Base-by-base conservation (phyloP, 2,888 invertebrate genomes). In the Ctena decussata region DNA sequence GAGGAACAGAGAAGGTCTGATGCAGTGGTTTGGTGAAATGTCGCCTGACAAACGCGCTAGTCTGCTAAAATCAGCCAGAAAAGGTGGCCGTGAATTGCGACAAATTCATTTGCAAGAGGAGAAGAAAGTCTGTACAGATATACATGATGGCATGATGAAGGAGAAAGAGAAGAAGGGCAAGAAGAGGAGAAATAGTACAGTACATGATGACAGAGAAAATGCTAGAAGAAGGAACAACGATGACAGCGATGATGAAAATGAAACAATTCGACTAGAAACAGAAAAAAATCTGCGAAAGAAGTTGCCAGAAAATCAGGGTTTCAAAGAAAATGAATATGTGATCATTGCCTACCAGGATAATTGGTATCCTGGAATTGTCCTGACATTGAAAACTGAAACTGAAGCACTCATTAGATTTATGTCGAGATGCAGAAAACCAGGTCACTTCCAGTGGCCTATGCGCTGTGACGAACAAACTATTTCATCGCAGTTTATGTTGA, bases 291-390 rank as follows among this genome's bases (percentile, higher is more conserved):
- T 41, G 41, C 6, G 41, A 41, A 41, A 41, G 41, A 41, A 41
- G 15, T 15, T 41, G 41, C 41, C 41, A 11, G 11, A 6, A 57
- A 57, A 27, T 27, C 60, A 57, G 24, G 69, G 5, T 74, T 39
- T 27, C 39, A 30, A 60, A 27, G 37, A 27, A 74, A 74, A 27
- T 32, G 46, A 74, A 6, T 80, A 80, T 65, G 65, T 80, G 39
- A 75, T 75, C n/a, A 69, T 81, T 27, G 74, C 74, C 57, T 80
- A 80, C 44, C 73, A 73, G 21, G 80, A 81, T 49, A 69, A 75
- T 32, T 81, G 80, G 80, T 81, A 81, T 46, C 80, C 80, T 18
- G 75, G 80, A 0, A 27, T 49, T 18, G 53, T 81, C 6, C 0
- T 70, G 21, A 0, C 37, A n/a, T n/a, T n/a, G n/a, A n/a, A n/a